Evolutionary conservation across 2,797 vertebrate species (phyloP).

Genomic region (Labeo calbasu): DNA sequence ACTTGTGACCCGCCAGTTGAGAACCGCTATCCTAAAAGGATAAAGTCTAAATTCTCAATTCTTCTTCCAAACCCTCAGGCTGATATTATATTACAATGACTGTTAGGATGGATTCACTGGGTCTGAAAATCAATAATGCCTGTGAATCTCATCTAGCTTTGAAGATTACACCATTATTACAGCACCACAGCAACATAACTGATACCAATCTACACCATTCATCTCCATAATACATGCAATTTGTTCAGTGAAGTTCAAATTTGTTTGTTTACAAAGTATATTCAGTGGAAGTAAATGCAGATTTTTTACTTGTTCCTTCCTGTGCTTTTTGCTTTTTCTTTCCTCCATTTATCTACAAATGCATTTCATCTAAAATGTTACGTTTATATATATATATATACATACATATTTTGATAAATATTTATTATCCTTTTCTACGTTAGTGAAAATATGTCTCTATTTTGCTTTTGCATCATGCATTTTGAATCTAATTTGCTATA

Average conservation of each 20-base stretch:
- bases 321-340: constrained; percentile 9
- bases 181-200: constrained; percentile 6
- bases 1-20: background rate
- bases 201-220: constrained; percentile 24
- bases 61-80: background rate
- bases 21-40: background rate
- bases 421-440: background rate
- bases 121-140: constrained; percentile 41
- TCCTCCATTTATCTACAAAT: background rate
- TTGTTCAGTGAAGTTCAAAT: constrained; percentile 5
- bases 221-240: constrained; percentile 30
- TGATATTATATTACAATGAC: constrained; percentile 30
- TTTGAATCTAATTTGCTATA: background rate
- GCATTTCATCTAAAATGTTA: background rate
- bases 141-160: constrained; percentile 37
- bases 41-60: background rate
- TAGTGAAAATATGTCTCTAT: background rate
- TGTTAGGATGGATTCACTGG: constrained; percentile 22
- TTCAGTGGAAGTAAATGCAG: background rate
- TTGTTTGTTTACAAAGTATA: constrained; percentile 4
- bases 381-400: background rate
- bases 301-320: background rate
- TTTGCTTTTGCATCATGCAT: background rate
- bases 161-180: constrained; percentile 41
- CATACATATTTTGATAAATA: background rate